Percentiles rank a stretch among this genome's conserved stretches.
Conservation (phyloP, 1,140 invertebrate species). For the Caenorhabditis latens region DNA sequence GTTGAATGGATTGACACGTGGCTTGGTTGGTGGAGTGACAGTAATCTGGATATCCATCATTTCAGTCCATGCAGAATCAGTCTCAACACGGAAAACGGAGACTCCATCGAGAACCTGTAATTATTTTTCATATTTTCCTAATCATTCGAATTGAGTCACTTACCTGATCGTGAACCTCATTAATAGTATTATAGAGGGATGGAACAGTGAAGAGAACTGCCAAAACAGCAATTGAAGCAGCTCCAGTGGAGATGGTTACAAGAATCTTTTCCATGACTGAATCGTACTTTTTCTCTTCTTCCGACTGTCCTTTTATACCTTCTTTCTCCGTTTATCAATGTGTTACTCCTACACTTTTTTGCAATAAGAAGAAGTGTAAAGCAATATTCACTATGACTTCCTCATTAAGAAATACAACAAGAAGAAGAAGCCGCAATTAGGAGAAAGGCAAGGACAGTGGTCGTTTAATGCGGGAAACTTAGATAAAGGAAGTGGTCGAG, state of each 20-base stretch:
- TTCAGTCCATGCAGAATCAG: slow-evolving; percentile 68
- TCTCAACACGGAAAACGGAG: slow-evolving; percentile 67
- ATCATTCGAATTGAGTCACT: not conserved
- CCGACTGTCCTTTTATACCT: not conserved
- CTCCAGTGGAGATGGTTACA: slow-evolving; percentile 47
- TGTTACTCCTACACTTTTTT: slow-evolving; percentile 32
- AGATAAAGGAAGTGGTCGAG: not conserved
- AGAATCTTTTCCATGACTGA: slow-evolving; percentile 44
- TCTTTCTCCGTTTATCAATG: not conserved
- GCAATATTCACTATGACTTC: slow-evolving; percentile 36
- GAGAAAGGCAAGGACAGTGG: not conserved
- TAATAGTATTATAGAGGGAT: slow-evolving; percentile 67
- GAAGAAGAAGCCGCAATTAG: slow-evolving; percentile 22
- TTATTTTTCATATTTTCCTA: not conserved
- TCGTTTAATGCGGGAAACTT: not conserved
- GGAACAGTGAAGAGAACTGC: slow-evolving; percentile 47
- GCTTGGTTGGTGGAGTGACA: slow-evolving; percentile 66
- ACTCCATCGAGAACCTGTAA: slow-evolving; percentile 63
- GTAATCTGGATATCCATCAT: slow-evolving; percentile 68
- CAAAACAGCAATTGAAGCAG: slow-evolving; percentile 40
- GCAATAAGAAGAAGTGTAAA: slow-evolving; percentile 25
- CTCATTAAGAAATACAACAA: slow-evolving; percentile 13
- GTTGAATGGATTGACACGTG: slow-evolving; percentile 67
- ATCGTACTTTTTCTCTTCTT: not conserved
- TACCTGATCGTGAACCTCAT: slow-evolving; percentile 69